phyloP scores from a whole-genome alignment of 2,113 vertebrate species.

The Himantopus leucocephalus region DNA sequence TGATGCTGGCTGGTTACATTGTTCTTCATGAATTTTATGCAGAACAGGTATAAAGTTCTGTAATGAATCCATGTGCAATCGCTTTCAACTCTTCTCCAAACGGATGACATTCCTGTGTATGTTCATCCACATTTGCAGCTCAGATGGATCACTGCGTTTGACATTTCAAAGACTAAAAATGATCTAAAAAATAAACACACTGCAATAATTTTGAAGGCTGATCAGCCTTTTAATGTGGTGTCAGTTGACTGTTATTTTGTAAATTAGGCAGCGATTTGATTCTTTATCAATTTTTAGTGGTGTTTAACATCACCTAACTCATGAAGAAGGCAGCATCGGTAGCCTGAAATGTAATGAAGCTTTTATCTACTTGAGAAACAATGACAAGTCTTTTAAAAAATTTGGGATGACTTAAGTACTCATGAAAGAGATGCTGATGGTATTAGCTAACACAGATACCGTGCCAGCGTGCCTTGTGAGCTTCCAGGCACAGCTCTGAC shows the following conservation, averaged over 20 bases:
- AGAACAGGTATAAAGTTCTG: constrained; percentile 18
- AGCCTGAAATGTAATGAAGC: constrained; percentile 35
- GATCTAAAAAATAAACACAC: constrained; percentile 70
- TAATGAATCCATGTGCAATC: constrained; percentile 37
- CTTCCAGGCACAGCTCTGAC: neutral
- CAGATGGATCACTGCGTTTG: constrained; percentile 49
- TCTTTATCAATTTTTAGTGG: constrained; percentile 65
- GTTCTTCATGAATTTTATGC: constrained; percentile 60
- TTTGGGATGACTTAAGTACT: constrained; percentile 39
- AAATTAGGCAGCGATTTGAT: constrained; percentile 70
- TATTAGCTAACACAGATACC: neutral
- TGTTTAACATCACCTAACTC: constrained; percentile 67
- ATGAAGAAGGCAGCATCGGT: constrained; percentile 22
- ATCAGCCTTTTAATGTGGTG: constrained; percentile 72
- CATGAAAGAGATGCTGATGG: constrained; percentile 37
- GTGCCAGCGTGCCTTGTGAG: neutral
- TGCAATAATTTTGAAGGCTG: constrained; percentile 72
- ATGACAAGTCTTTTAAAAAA: constrained; percentile 61
- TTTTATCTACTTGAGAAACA: constrained; percentile 65
- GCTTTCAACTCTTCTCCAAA: constrained; percentile 55
- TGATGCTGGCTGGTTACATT: neutral
- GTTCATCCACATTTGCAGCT: constrained; percentile 47
- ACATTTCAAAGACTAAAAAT: constrained; percentile 76
- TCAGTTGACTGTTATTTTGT: constrained; percentile 65
- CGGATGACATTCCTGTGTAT: constrained; percentile 28